phyloP scores from a whole-genome alignment of 2,797 vertebrate species.

The Helarctos malayanus region DNA sequence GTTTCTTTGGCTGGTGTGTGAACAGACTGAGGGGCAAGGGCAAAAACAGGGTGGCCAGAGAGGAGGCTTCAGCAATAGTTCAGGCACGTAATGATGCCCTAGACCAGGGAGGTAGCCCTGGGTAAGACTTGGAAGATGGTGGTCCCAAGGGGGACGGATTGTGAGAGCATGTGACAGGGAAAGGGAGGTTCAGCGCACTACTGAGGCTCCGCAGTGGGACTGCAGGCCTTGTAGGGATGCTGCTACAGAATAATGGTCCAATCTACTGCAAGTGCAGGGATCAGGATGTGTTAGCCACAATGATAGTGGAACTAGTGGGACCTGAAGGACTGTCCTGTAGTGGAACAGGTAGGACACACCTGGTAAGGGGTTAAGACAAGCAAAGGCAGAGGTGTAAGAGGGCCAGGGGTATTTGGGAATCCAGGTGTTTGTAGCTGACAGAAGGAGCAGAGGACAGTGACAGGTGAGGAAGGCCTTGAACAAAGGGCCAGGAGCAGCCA shows the following conservation, averaged over 20 bases:
- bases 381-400: not conserved
- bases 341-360: not conserved
- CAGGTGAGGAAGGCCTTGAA: not conserved
- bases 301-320: not conserved
- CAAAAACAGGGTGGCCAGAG: not conserved
- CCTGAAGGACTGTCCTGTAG: not conserved
- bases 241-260: not conserved
- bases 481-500: not conserved
- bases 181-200: not conserved
- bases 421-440: not conserved
- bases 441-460: not conserved
- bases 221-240: not conserved
- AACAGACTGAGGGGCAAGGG: not conserved
- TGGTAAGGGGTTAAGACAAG: not conserved
- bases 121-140: not conserved
- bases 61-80: not conserved
- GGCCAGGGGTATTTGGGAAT: not conserved
- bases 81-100: not conserved
- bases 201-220: not conserved
- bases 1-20: not conserved
- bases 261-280: not conserved
- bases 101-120: not conserved
- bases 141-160: no score
- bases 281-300: not conserved
- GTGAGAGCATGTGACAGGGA: not conserved